Evolutionary conservation across 2,888 invertebrate genomes (phyloP).

Genomic region (Drosophila conformis): DNA sequence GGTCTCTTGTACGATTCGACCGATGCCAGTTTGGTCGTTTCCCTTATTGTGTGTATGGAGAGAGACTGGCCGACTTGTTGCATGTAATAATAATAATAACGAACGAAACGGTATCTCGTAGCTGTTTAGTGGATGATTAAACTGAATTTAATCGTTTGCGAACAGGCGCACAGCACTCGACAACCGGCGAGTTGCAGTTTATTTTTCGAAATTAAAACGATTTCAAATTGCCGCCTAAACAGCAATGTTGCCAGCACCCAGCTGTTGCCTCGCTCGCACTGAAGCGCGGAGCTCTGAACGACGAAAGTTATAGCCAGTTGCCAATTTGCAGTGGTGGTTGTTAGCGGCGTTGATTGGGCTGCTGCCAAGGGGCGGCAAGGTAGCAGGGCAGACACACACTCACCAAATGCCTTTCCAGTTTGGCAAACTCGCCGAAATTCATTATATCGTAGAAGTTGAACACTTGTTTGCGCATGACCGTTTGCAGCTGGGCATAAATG

Average conservation of each 20-base stretch:
- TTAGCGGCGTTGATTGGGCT: constrained; percentile 5
- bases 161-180: constrained; percentile 82
- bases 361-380: background rate
- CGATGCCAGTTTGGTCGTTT: constrained; percentile 18
- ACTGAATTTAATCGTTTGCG: constrained; percentile 85
- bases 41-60: constrained; percentile 37
- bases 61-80: constrained; percentile 62
- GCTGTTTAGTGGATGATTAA: constrained; percentile 85
- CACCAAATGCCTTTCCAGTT: background rate
- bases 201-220: constrained; percentile 68
- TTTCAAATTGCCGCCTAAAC: constrained; percentile 72
- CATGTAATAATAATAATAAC: constrained; percentile 81
- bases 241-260: constrained; percentile 20
- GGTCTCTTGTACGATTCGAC: constrained; percentile 8
- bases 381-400: background rate
- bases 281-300: constrained; percentile 4
- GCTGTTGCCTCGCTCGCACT: constrained; percentile 59
- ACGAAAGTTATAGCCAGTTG: constrained; percentile 39
- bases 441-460: constrained; percentile 41
- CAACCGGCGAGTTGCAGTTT: constrained; percentile 33
- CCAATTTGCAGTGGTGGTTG: constrained; percentile 40
- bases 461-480: constrained; percentile 42
- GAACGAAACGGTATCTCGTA: constrained; percentile 79
- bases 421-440: constrained; percentile 21
- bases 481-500: constrained; percentile 45